Conservation (phyloP, 2,888 invertebrate species). For the Synergus japonicus region DNA sequence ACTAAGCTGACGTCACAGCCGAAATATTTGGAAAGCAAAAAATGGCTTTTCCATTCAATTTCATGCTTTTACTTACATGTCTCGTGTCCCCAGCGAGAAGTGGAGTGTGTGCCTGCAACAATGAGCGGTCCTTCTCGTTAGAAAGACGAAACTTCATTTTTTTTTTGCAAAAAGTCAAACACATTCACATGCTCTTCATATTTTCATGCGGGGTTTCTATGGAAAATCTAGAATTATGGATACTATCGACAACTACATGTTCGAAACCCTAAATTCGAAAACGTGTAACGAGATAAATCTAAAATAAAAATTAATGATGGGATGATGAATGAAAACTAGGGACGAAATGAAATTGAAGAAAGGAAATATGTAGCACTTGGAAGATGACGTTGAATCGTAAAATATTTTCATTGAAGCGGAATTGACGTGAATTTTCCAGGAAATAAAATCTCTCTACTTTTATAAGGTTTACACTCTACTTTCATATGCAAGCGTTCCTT, state of each 20-base stretch:
- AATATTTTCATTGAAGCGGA: neutral
- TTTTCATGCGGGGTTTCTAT: neutral
- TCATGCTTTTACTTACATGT: constrained; percentile 78
- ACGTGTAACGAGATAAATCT: neutral
- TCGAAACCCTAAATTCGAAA: neutral
- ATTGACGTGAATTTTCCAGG: neutral
- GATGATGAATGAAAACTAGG: neutral
- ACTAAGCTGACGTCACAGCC: neutral
- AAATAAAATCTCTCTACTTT: neutral
- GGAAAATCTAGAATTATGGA: neutral
- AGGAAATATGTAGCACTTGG: neutral
- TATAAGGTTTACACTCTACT: neutral
- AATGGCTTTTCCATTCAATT: neutral
- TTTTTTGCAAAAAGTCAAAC: constrained; percentile 14
- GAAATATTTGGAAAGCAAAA: neutral
- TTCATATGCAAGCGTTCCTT: neutral
- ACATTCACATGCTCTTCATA: constrained; percentile 24
- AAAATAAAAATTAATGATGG: neutral
- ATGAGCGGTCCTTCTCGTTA: constrained; percentile 63
- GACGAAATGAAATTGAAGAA: neutral
- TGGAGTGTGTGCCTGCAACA: constrained; percentile 85
- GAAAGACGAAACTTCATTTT: constrained; percentile 11
- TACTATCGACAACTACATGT: neutral
- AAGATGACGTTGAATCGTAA: neutral
- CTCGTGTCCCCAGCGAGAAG: constrained; percentile 81